Base-by-base conservation (phyloP, 2,113 vertebrate genomes). In the Callipepla squamata region DNA sequence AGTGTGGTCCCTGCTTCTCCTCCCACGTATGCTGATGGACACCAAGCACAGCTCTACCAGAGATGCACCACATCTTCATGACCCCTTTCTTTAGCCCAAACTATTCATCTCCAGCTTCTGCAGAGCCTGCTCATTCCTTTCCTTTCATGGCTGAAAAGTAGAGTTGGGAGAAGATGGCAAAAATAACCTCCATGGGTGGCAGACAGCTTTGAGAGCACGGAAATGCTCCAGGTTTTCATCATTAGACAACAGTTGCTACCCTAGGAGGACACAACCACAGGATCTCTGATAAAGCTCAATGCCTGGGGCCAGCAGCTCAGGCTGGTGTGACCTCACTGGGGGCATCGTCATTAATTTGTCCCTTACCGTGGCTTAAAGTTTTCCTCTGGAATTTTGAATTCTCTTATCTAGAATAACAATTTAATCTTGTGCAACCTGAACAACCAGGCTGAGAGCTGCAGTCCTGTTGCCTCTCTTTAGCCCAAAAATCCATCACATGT, bases 401-500 rank as follows among this genome's bases (percentile, higher is more conserved):
- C 55, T 69, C 57, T 25, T 4, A 45, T 11, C 48, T 25, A 61
- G 66, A 42, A 7, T 15, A 74, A 63, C 18, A 55, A 8, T 15
- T 45, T 10, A 2, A 1, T 8, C 50, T 69, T 68, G 57, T 40
- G 45, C 14, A 44, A 11, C 44, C 47, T 57, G 50, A 28, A 40
- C 0, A 4, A 17, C 26, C 68, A 28, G 28, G 38, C 80, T 72
- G 74, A 69, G 36, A 82, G 11, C 55, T 59, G 23, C 63, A 55
- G 11, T 14, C 9, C 51, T 15, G 34, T 17, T 53, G 1, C 42
- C 23, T 45, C 22, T 81, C 30, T 58, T 53, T 22, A 79, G 32
- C 26, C 20, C 42, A 9, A 4, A 10, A 62, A 32, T 23, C 15
- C 8, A 38, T 9, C 45, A 9, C 0, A 1, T 1, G 0, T 23